Conservation (phyloP, 1,140 invertebrate genomes). For the Drosophila micromelanica region DNA sequence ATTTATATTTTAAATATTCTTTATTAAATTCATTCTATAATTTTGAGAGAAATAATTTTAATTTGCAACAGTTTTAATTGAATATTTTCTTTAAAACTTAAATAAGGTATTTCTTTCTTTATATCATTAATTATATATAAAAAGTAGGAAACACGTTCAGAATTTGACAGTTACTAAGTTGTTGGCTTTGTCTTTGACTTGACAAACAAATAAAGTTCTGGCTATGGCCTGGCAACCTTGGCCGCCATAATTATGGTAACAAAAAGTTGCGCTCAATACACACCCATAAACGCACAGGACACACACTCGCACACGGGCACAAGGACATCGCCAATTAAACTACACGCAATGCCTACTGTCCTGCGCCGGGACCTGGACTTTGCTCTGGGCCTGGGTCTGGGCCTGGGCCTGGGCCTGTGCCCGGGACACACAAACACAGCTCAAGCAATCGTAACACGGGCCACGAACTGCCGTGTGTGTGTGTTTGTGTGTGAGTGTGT, state of each 20-base stretch:
- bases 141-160: constrained; percentile 34
- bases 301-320: constrained; percentile 21
- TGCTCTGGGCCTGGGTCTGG: background rate
- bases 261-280: constrained; percentile 76
- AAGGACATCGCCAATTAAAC: constrained; percentile 71
- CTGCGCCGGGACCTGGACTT: constrained; percentile 23
- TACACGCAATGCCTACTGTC: constrained; percentile 65
- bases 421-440: constrained; percentile 34
- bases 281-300: constrained; percentile 51
- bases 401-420: constrained; percentile 15
- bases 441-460: constrained; percentile 45
- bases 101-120: too few relatives aligned
- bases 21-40: background rate
- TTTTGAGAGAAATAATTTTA: too few relatives aligned
- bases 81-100: too few relatives aligned
- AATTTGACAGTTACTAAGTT: constrained; percentile 46
- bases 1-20: too few relatives aligned
- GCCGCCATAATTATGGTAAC: constrained; percentile 82
- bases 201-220: constrained; percentile 36
- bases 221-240: constrained; percentile 59
- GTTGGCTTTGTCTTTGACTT: constrained; percentile 34
- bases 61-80: too few relatives aligned
- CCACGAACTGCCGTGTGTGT: constrained; percentile 39
- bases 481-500: background rate
- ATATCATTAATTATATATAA: too few relatives aligned